These are phyloP conservation scores for Pangasius sanitwongsei DNA, from an alignment of 2,797 vertebrate genomes.

Conservation along the genomic window DNA sequence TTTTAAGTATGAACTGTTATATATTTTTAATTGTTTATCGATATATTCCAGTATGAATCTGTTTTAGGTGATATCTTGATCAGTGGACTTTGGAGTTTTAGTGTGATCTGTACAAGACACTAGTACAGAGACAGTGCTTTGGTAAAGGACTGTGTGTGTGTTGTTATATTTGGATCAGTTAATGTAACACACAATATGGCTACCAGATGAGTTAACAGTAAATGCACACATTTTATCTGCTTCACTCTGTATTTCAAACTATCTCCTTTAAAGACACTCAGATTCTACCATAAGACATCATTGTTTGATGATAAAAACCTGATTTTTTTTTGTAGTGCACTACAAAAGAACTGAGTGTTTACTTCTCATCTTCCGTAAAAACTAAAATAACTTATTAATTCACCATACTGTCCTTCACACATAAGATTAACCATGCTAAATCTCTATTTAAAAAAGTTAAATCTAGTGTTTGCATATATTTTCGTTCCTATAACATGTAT, in stretches of 20 bases:
- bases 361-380: constrained; percentile 43
- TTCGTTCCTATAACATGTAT: constrained; percentile 60
- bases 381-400: constrained; percentile 35
- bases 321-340: neutral
- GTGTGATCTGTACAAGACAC: neutral
- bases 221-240: neutral
- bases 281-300: constrained; percentile 25
- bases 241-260: neutral
- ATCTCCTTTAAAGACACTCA: neutral
- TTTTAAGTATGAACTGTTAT: neutral
- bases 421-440: constrained; percentile 67
- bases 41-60: constrained; percentile 2
- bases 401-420: constrained; percentile 27
- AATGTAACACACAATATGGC: constrained; percentile 47
- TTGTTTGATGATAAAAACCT: constrained; percentile 27
- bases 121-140: neutral
- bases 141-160: neutral
- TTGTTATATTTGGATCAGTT: neutral
- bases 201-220: constrained; percentile 46
- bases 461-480: constrained; percentile 64
- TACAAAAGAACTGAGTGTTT: neutral
- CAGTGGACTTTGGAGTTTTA: neutral
- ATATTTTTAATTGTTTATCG: neutral
- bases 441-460: constrained; percentile 53
- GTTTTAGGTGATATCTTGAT: neutral